phyloP scores from a whole-genome alignment of 35 echinoderm and acorn worm species.

The Stichopus chloronotus region DNA sequence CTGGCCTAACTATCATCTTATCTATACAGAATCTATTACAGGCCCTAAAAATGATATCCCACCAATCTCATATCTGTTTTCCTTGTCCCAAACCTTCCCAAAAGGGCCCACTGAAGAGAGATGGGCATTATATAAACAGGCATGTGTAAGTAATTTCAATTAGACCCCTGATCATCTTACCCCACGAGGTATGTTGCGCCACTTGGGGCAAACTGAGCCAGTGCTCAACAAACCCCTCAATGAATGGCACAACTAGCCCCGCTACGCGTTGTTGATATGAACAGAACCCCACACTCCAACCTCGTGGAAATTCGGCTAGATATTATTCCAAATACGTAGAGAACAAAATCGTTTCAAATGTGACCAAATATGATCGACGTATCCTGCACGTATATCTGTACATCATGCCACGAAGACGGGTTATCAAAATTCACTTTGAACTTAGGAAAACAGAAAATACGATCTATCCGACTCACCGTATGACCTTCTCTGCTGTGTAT shows the following conservation, averaged over 20 bases:
- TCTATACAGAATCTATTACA: neutral
- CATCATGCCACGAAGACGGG: neutral
- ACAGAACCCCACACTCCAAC: too few relatives aligned
- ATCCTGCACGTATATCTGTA: neutral
- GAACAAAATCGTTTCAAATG: neutral
- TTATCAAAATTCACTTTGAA: neutral
- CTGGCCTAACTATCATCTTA: neutral
- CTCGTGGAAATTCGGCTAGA: neutral
- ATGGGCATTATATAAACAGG: neutral
- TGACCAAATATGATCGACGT: neutral
- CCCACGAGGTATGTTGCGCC: neutral
- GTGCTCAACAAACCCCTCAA: conserved; percentile 11
- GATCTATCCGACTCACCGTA: conserved; percentile 15
- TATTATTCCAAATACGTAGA: neutral
- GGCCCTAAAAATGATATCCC: neutral
- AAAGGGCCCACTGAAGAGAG: too few relatives aligned
- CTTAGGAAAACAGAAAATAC: neutral
- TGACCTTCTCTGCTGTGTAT: neutral
- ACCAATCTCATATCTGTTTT: neutral
- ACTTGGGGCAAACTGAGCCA: conserved; percentile 12
- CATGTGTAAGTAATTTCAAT: neutral
- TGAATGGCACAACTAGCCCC: conserved; percentile 8
- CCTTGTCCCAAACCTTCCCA: neutral
- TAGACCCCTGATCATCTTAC: neutral
- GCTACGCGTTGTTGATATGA: neutral